Evolutionary conservation across 2,888 invertebrate species (phyloP), one percentile per base, ranked within the genome.

Genomic region (Erebia epiphron): DNA sequence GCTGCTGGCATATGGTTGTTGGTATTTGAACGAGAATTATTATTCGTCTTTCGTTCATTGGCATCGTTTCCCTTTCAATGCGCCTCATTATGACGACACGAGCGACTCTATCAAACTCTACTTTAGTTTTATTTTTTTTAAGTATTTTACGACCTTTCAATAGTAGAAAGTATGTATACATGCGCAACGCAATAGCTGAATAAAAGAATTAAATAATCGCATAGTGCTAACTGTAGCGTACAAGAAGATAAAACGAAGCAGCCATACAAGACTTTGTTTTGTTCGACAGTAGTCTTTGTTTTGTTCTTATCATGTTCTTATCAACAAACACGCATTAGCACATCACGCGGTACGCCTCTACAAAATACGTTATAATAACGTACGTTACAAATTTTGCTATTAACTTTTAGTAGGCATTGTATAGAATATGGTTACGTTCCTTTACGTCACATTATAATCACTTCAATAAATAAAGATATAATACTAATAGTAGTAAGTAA

Each of bases 41-140:
- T n/a, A n/a, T 77, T 75, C 60, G 65, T 74, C 76, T 69, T 72
- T 75, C 75, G 75, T 76, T 75, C 75, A 75, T 75, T 79, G 78
- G 77, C 78, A 76, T 76, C 75, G 69, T 73, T 75, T 75, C 78
- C 76, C 77, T 75, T 73, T 74, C 72, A 52, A 21, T 46, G 46
- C 18, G 46, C 46, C 14, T 46, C 61, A 16, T 46, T 16, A 18
- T 73, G 71, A 74, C 72, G 69, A 69, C 65, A 62, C 50, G 14
- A 16, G 10, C 13, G 18, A 14, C 56, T 18, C 54, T 21, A 57
- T 57, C 56, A 57, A 21, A 54, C 52, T 26, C 26, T 52, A 14
- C n/a, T 8, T 9, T 43, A 43, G 43, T 9, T 43, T 10, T 54
- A 16, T 54, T 54, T 52, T 8, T 26, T 52, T 8, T 26, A 26